Evolutionary conservation across 2,797 vertebrate species (phyloP).

Genomic region (Margarornis squamiger): DNA sequence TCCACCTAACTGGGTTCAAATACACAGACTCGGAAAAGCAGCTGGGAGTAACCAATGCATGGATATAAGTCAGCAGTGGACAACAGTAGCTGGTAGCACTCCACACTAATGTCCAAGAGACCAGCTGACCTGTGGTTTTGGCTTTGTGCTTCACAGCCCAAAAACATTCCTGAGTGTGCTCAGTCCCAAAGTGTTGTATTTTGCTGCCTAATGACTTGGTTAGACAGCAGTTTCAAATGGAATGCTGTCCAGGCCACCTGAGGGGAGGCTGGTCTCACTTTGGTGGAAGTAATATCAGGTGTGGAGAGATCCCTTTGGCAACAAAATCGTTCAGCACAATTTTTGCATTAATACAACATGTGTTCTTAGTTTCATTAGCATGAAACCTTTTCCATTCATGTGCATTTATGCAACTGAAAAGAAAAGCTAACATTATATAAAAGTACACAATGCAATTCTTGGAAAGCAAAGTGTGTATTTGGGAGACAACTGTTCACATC

Average conservation of each 20-base stretch:
- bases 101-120: neutral
- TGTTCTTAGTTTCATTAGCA: constrained; percentile 39
- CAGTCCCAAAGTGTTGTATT: neutral
- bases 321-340: neutral
- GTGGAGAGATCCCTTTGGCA: constrained; percentile 11
- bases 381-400: neutral
- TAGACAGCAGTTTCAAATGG: neutral
- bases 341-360: neutral
- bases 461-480: neutral
- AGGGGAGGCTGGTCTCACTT: neutral
- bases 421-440: neutral
- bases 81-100: neutral
- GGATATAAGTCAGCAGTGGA: neutral
- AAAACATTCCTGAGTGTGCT: neutral
- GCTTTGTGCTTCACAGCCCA: neutral
- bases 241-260: neutral
- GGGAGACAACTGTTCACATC: neutral
- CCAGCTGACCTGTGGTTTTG: neutral
- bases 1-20: neutral
- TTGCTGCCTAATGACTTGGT: neutral
- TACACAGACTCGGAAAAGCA: neutral
- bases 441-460: neutral
- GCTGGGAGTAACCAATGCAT: neutral
- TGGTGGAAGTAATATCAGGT: constrained; percentile 26
- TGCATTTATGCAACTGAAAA: neutral